phyloP scores from a whole-genome alignment of 2,797 vertebrate genomes.

The Tadarida brasiliensis region DNA sequence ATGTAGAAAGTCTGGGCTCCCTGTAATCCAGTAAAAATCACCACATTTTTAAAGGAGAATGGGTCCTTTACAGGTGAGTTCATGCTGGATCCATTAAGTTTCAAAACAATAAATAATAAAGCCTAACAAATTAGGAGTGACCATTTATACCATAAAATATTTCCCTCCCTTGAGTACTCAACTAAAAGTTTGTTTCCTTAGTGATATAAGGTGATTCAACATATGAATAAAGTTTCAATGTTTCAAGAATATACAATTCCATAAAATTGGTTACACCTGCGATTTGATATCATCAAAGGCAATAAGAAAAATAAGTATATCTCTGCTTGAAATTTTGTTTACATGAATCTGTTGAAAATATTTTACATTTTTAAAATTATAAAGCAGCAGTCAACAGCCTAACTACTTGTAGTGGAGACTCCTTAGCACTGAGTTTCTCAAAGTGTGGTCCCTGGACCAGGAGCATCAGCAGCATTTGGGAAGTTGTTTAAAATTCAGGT shows the following conservation, averaged over 20 bases:
- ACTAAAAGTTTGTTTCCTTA: background rate
- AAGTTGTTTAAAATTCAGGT: background rate
- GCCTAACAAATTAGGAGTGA: background rate
- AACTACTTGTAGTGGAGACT: background rate
- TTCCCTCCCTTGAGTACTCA: conserved; percentile 18
- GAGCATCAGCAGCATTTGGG: background rate
- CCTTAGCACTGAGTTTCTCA: background rate
- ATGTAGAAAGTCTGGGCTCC: background rate
- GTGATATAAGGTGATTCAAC: background rate
- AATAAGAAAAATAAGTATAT: background rate
- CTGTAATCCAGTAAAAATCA: background rate
- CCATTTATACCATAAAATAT: background rate
- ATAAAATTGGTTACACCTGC: conserved; percentile 11
- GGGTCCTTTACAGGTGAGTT: background rate
- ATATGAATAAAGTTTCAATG: conserved; percentile 21
- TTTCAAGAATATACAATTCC: conserved; percentile 7
- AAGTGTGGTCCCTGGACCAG: background rate
- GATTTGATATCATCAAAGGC: background rate
- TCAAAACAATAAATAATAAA: background rate
- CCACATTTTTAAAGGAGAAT: background rate
- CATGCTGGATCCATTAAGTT: background rate
- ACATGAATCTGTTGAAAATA: conserved; percentile 9
- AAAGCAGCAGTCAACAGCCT: background rate
- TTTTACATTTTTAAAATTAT: background rate
- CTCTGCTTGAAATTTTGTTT: conserved; percentile 43